These are phyloP conservation scores for Euzetes globulus DNA, from an alignment of 2,888 invertebrate species.

Conservation along the genomic window DNA sequence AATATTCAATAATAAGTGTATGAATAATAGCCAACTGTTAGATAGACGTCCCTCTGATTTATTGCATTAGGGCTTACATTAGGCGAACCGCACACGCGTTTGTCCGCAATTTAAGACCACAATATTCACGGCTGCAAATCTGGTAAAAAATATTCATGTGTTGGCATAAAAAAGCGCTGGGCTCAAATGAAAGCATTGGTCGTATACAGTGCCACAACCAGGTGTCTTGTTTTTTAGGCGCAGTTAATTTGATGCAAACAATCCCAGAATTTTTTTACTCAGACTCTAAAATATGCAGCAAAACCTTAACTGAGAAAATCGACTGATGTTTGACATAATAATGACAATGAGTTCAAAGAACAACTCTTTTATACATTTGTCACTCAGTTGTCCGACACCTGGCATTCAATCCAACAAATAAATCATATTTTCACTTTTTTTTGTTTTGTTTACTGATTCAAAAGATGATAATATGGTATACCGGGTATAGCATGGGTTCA, in stretches of 20 bases:
- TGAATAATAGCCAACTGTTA: constrained; percentile 17
- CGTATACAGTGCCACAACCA: not conserved
- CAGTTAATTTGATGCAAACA: not conserved
- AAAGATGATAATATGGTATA: not conserved
- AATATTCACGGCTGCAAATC: not conserved
- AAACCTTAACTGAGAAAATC: not conserved
- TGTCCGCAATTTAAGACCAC: not conserved
- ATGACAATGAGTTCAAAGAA: not conserved
- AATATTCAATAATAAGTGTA: not conserved
- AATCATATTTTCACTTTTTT: not conserved
- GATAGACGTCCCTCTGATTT: constrained; percentile 3
- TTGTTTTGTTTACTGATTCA: not conserved
- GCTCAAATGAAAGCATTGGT: not conserved
- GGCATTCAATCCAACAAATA: not conserved
- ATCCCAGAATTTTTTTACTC: not conserved
- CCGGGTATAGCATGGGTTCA: too few relatives aligned
- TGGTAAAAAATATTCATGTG: not conserved
- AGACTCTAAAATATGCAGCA: not conserved
- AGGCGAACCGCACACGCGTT: not conserved
- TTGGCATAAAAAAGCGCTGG: not conserved
- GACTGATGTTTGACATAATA: not conserved
- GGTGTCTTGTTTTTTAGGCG: not conserved
- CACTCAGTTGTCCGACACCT: not conserved
- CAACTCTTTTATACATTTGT: constrained; percentile 18
- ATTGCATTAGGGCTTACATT: not conserved